Percentiles rank a stretch among this genome's conserved stretches.
Evolutionary conservation across 30 jellyfish, hydroid and myxozoan species (phyloP).

Genomic region (Hydractinia symbiolongicarpus): DNA sequence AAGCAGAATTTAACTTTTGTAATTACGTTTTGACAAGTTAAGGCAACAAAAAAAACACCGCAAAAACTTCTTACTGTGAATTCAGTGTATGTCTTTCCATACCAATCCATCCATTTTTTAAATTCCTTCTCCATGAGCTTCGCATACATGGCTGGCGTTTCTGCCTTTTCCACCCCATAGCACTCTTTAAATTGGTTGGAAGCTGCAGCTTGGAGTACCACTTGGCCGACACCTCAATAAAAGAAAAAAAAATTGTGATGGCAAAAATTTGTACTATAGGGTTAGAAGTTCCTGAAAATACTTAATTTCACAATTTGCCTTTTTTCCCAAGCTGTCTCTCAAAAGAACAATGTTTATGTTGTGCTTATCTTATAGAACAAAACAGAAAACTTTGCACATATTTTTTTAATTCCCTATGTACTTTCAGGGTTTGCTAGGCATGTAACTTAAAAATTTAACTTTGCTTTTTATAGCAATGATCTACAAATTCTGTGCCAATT

Average conservation of each 20-base stretch:
- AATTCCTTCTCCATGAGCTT: slow-evolving; percentile 68
- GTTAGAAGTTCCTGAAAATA: background rate
- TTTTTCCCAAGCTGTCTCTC: background rate
- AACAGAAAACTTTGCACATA: no score
- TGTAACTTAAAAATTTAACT: no score
- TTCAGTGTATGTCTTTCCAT: slow-evolving; percentile 81
- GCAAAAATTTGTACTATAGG: background rate
- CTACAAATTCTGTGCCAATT: no score
- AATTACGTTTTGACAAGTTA: background rate
- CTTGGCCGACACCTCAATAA: slow-evolving; percentile 83
- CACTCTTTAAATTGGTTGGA: slow-evolving; percentile 73
- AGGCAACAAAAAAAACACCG: background rate
- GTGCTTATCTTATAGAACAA: no score
- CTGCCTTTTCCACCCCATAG: slow-evolving; percentile 89
- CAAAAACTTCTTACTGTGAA: slow-evolving; percentile 51
- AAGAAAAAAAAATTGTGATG: background rate
- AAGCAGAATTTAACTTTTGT: no score
- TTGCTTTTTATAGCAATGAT: no score
- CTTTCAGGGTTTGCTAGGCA: no score
- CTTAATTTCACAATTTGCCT: background rate
- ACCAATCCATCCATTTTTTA: slow-evolving; percentile 92
- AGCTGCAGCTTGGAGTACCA: slow-evolving; percentile 91
- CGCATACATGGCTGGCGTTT: slow-evolving; percentile 81
- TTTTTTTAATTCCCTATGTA: no score
- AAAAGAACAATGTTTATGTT: no score